Conservation (phyloP, 1,140 invertebrate species). For the Chironomus tepperi region DNA sequence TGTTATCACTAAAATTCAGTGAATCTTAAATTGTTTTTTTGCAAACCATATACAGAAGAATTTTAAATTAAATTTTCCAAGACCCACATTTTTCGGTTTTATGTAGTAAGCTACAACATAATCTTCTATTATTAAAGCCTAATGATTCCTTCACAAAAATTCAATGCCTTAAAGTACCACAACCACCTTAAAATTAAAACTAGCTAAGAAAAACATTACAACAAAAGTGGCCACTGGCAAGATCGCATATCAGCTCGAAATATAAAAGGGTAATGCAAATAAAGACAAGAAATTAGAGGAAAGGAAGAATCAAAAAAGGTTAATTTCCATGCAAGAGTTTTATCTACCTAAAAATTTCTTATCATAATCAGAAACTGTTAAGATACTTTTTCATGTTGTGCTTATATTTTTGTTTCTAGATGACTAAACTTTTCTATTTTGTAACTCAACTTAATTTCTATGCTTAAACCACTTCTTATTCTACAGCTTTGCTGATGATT, state of each 20-base stretch:
- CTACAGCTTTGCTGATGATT: conserved; percentile 3
- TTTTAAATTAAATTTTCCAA: too few species aligned
- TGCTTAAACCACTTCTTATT: not conserved
- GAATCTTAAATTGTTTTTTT: too few species aligned
- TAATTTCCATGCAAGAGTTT: not conserved
- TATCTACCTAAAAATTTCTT: conserved; percentile 2
- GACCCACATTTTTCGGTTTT: too few species aligned
- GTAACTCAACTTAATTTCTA: not conserved
- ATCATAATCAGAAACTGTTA: conserved; percentile 14
- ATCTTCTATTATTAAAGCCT: too few species aligned
- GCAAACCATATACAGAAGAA: too few species aligned
- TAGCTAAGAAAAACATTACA: too few species aligned
- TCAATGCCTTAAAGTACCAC: too few species aligned
- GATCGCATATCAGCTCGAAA: conserved; percentile 6
- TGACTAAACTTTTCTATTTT: conserved; percentile 1
- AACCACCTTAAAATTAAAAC: too few species aligned
- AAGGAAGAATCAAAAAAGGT: not conserved
- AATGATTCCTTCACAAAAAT: too few species aligned
- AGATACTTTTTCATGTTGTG: not conserved
- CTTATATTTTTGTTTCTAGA: conserved; percentile 2
- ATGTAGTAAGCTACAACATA: too few species aligned
- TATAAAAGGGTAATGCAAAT: not conserved
- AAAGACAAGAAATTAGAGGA: too few species aligned
- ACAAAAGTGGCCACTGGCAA: not conserved
- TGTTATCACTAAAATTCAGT: too few species aligned